A percentile compares a stretch with the other conserved stretches of the same genome.
Conservation (phyloP, 2,888 invertebrate species). For the Eustalomyia histrio region DNA sequence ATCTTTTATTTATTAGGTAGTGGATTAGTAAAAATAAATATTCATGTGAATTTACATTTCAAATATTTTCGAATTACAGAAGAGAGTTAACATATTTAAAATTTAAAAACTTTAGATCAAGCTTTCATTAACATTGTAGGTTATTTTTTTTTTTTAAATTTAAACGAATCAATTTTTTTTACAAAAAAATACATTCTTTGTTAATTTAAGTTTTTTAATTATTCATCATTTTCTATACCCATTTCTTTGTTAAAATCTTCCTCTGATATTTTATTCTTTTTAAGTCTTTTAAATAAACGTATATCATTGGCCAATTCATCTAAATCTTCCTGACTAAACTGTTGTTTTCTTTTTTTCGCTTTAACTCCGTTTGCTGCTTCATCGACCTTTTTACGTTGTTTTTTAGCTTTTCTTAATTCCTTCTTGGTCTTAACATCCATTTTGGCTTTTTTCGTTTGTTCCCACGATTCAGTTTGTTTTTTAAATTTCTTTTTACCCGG, state of each 20-base stretch:
- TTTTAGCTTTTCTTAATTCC: constrained; percentile 79
- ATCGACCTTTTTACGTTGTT: constrained; percentile 77
- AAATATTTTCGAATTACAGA: too few relatives aligned
- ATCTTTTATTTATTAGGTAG: too few relatives aligned
- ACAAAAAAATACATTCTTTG: too few relatives aligned
- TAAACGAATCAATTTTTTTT: too few relatives aligned
- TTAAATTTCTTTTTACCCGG: constrained; percentile 82
- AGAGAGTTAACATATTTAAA: too few relatives aligned
- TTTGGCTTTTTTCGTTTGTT: constrained; percentile 85
- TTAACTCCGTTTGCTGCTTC: constrained; percentile 73
- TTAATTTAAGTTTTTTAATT: background rate
- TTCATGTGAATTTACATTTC: too few relatives aligned
- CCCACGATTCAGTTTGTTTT: constrained; percentile 86
- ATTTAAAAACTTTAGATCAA: too few relatives aligned
- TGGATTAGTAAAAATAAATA: too few relatives aligned
- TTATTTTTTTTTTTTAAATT: too few relatives aligned
- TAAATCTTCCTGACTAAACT: constrained; percentile 86
- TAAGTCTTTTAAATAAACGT: constrained; percentile 90
- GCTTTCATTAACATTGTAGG: too few relatives aligned
- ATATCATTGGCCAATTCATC: constrained; percentile 90
- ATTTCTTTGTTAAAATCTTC: constrained; percentile 85
- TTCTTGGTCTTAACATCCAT: constrained; percentile 81
- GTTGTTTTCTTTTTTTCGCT: constrained; percentile 80
- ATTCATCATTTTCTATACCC: constrained; percentile 76
- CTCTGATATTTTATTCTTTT: constrained; percentile 88